Conservation (phyloP, 1,140 invertebrate species). For the Bacillus rossius region DNA sequence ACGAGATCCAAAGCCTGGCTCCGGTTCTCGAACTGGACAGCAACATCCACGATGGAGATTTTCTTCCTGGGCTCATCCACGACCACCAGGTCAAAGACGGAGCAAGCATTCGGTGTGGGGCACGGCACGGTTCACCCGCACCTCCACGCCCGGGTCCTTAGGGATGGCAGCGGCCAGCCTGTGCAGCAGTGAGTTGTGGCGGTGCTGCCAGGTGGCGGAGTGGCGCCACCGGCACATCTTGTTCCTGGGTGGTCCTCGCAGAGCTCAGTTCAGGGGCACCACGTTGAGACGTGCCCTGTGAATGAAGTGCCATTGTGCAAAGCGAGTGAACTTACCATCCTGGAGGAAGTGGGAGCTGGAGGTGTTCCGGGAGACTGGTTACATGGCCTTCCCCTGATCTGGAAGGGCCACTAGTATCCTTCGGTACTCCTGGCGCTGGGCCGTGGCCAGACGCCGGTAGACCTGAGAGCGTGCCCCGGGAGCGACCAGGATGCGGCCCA, state of each 20-base stretch:
- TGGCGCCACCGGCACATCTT: slow-evolving; percentile 25
- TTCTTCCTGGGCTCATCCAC: background rate
- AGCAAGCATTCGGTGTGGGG: too few relatives aligned
- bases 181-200: slow-evolving; percentile 20
- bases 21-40: background rate
- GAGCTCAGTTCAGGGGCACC: slow-evolving; percentile 31
- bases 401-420: background rate
- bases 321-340: slow-evolving; percentile 26
- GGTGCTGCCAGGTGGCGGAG: slow-evolving; percentile 1
- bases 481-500: slow-evolving; percentile 7
- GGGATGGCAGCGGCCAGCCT: slow-evolving; percentile 13
- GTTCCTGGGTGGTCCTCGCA: slow-evolving; percentile 13
- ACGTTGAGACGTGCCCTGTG: slow-evolving; percentile 36
- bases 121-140: too few relatives aligned
- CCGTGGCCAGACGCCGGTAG: slow-evolving; percentile 6
- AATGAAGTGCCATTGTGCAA: slow-evolving; percentile 39
- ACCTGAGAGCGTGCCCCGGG: slow-evolving; percentile 5
- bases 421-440: slow-evolving; percentile 13
- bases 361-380: slow-evolving; percentile 1
- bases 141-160: background rate
- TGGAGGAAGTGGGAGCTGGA: slow-evolving; percentile 29
- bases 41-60: background rate
- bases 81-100: slow-evolving; percentile 10
- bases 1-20: background rate
- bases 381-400: slow-evolving; percentile 27